These are phyloP conservation scores for Acanthochromis polyacanthus DNA, from an alignment of 2,113 vertebrate genomes.

Conservation along the genomic window DNA sequence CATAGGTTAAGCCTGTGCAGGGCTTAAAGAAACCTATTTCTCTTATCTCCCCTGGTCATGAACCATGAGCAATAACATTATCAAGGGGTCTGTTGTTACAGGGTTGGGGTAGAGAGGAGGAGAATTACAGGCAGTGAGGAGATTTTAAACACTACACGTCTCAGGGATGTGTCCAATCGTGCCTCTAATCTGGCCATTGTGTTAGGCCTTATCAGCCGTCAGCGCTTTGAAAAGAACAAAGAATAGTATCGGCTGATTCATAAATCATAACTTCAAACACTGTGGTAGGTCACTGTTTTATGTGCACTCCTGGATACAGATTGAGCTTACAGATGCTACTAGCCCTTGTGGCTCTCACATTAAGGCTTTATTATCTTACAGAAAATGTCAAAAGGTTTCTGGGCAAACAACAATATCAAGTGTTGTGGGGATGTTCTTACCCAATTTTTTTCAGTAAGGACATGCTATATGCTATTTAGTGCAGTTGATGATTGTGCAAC, in stretches of 20 bases:
- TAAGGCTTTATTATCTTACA: conserved; percentile 24
- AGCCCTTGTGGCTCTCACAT: background rate
- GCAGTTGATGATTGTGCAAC: background rate
- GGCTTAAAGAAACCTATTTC: conserved; percentile 86
- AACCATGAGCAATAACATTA: conserved; percentile 86
- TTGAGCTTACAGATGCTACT: conserved; percentile 32
- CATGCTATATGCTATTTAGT: conserved; percentile 16
- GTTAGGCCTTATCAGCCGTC: conserved; percentile 78
- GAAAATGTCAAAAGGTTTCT: background rate
- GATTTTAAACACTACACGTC: conserved; percentile 79
- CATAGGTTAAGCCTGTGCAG: conserved; percentile 85
- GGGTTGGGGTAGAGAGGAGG: conserved; percentile 67
- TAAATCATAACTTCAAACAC: conserved; percentile 84
- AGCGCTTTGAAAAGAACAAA: conserved; percentile 80
- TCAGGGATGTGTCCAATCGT: conserved; percentile 78
- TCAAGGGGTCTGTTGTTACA: conserved; percentile 83
- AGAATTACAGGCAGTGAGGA: conserved; percentile 80
- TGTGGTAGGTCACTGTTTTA: conserved; percentile 68
- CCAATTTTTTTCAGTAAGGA: conserved; percentile 24
- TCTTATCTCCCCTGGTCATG: conserved; percentile 85
- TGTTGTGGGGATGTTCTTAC: background rate
- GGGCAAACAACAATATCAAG: conserved; percentile 3
- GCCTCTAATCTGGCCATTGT: conserved; percentile 84
- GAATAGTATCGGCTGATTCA: conserved; percentile 73
- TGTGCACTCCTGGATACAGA: conserved; percentile 56